Percentiles rank a stretch among this genome's conserved stretches.
These are phyloP conservation scores for Physella acuta DNA, from an alignment of 1,140 invertebrate genomes.

Conservation along the genomic window DNA sequence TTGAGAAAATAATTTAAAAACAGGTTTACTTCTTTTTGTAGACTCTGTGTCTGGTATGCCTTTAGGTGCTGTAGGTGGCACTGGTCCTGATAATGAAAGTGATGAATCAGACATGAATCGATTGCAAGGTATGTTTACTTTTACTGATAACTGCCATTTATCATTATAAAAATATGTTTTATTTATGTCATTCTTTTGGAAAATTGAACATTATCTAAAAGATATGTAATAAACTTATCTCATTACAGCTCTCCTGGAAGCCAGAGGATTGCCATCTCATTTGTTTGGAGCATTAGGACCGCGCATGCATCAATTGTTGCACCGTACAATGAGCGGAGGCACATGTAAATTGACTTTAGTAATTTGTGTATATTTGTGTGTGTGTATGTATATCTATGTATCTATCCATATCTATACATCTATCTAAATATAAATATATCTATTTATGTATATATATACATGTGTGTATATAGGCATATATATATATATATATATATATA, in stretches of 20 bases:
- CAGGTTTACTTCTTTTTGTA: conserved; percentile 27
- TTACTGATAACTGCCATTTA: neutral
- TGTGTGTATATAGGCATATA: too few species aligned
- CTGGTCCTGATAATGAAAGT: conserved; percentile 52
- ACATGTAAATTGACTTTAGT: conserved; percentile 50
- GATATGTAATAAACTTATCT: too few species aligned
- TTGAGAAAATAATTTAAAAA: too few species aligned
- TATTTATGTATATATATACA: too few species aligned
- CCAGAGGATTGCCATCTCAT: conserved; percentile 90
- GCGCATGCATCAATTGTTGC: conserved; percentile 94
- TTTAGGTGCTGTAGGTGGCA: conserved; percentile 36
- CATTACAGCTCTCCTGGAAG: conserved; percentile 81
- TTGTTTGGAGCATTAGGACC: conserved; percentile 88
- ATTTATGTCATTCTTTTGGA: too few species aligned
- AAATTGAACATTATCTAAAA: too few species aligned
- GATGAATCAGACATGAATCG: conserved; percentile 62
- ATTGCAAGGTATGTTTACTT: conserved; percentile 52
- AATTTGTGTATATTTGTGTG: too few species aligned
- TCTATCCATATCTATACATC: too few species aligned
- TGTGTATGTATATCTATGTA: neutral
- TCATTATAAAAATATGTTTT: too few species aligned
- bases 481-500: too few species aligned
- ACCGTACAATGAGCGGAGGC: conserved; percentile 76
- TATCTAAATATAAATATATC: too few species aligned
- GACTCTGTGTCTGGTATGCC: conserved; percentile 41